Evolutionary conservation across 2,113 vertebrate species (phyloP).

Genomic region (Bujurquina vittata): DNA sequence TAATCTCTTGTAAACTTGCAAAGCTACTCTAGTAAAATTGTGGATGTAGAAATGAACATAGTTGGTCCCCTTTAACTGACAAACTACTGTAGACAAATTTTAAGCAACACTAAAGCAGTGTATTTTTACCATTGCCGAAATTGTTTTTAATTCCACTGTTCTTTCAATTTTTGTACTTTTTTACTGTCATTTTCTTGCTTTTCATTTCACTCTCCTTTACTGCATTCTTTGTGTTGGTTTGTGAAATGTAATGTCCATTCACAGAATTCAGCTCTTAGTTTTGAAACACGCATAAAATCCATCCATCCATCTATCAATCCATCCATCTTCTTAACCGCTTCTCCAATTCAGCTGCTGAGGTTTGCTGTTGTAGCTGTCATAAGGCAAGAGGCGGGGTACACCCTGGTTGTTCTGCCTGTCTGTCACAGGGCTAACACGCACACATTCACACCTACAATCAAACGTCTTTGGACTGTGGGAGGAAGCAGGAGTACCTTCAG

Average conservation of each 20-base stretch:
- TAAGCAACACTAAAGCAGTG: not conserved
- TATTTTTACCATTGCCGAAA: no score
- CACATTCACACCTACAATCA: not conserved
- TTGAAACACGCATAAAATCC: not conserved
- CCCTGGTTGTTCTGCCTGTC: not conserved
- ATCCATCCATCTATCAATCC: no score
- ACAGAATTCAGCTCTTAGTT: not conserved
- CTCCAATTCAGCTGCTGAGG: not conserved
- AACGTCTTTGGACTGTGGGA: not conserved
- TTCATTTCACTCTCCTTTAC: not conserved
- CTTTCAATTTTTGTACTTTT: fast-evolving
- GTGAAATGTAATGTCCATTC: no score
- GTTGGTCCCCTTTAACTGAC: no score
- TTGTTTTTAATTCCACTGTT: not conserved
- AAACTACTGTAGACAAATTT: no score
- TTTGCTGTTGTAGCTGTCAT: not conserved
- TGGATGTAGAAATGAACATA: no score
- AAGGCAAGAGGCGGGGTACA: not conserved
- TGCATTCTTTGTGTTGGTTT: not conserved
- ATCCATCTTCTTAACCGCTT: not conserved
- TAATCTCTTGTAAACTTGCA: no score
- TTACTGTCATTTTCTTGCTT: not conserved
- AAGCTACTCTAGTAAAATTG: no score
- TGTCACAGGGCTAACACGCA: not conserved
- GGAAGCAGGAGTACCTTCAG: not conserved